phyloP scores from a whole-genome alignment of 1,140 invertebrate species.

The Panagrolaimus sp. region DNA sequence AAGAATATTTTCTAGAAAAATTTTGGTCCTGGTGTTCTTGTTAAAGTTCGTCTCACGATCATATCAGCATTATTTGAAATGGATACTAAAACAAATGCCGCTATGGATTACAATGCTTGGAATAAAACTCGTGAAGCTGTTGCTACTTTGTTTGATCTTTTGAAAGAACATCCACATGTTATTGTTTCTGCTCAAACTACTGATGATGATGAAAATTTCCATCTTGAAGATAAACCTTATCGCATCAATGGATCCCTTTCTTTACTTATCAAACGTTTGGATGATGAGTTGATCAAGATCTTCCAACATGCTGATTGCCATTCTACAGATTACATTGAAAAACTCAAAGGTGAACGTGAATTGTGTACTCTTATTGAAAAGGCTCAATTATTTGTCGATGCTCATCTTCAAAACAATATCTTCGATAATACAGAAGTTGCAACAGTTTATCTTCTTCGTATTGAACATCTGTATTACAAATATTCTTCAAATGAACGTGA shows the following conservation, averaged over 20 bases:
- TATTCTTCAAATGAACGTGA: constrained; percentile 51
- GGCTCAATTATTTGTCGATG: constrained; percentile 63
- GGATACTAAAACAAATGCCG: constrained; percentile 91
- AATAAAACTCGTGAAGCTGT: constrained; percentile 67
- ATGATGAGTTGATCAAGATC: constrained; percentile 94
- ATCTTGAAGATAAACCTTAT: constrained; percentile 59
- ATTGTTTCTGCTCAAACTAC: constrained; percentile 75
- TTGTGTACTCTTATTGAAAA: constrained; percentile 84
- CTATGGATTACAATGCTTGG: constrained; percentile 96
- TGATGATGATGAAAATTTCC: constrained; percentile 83
- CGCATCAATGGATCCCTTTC: constrained; percentile 68
- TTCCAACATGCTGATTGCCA: constrained; percentile 91
- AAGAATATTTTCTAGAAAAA: constrained; percentile 66
- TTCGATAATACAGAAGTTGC: constrained; percentile 81
- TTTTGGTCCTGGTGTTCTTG: constrained; percentile 76
- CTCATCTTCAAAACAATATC: constrained; percentile 16
- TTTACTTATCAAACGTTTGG: constrained; percentile 61
- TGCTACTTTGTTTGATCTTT: constrained; percentile 62
- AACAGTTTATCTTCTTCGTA: constrained; percentile 87
- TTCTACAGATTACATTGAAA: constrained; percentile 94
- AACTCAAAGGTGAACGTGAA: constrained; percentile 85
- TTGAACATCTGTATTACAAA: constrained; percentile 97
- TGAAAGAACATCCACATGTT: constrained; percentile 63
- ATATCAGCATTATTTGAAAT: constrained; percentile 95
- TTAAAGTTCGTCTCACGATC: constrained; percentile 88